Conservation (phyloP, 2,888 invertebrate species). For the Patella depressa region DNA sequence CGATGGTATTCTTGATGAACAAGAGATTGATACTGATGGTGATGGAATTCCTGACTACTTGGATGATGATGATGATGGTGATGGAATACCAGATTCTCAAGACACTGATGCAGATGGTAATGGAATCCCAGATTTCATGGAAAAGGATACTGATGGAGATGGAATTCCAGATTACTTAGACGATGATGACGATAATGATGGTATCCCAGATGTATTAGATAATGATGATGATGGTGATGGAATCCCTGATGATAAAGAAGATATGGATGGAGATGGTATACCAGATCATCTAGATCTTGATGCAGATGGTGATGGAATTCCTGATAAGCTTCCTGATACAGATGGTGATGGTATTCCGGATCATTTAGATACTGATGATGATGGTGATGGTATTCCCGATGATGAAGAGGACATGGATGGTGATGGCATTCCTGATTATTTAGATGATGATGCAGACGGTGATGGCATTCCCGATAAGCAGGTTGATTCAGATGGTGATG, state of each 20-base stretch:
- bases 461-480: slow-evolving; percentile 58
- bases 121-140: slow-evolving; percentile 45
- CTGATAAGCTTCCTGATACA: slow-evolving; percentile 59
- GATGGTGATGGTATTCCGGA: slow-evolving; percentile 66
- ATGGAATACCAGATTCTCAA: slow-evolving; percentile 44
- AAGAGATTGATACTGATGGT: slow-evolving; percentile 50
- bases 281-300: slow-evolving; percentile 53
- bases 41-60: slow-evolving; percentile 59
- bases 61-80: slow-evolving; percentile 50
- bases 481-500: slow-evolving; percentile 64
- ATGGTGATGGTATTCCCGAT: slow-evolving; percentile 64
- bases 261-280: slow-evolving; percentile 55
- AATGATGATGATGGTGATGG: slow-evolving; percentile 39
- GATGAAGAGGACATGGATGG: slow-evolving; percentile 56
- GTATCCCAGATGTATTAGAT: slow-evolving; percentile 56
- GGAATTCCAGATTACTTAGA: slow-evolving; percentile 50
- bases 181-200: slow-evolving; percentile 48
- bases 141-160: slow-evolving; percentile 51
- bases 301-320: slow-evolving; percentile 64
- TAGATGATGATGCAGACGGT: slow-evolving; percentile 57
- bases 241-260: slow-evolving; percentile 33
- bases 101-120: slow-evolving; percentile 51
- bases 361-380: slow-evolving; percentile 55
- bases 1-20: slow-evolving; percentile 58
- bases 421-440: slow-evolving; percentile 62